A percentile compares a stretch with the other conserved stretches of the same genome.
Conservation (phyloP, 2,113 vertebrate genomes). For the Phycodurus eques region DNA sequence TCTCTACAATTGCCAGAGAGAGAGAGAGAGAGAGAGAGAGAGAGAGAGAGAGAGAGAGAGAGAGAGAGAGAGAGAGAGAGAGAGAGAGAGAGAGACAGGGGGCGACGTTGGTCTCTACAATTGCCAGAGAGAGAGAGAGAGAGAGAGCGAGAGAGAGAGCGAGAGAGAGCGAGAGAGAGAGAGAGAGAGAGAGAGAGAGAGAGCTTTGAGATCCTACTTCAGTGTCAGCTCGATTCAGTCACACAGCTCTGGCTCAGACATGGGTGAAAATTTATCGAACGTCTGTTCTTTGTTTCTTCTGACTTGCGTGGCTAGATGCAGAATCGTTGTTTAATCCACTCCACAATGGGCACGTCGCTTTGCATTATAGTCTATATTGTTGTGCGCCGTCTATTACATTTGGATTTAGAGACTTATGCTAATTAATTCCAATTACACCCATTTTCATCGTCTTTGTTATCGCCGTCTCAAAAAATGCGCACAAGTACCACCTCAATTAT, state of each 20-base stretch:
- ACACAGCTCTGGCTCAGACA: conserved; percentile 66
- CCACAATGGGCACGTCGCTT: conserved; percentile 63
- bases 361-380: conserved; percentile 53
- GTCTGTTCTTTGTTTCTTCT: conserved; percentile 63
- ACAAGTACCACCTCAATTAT: conserved; percentile 33
- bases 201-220: conserved; percentile 36
- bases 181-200: conserved; percentile 2
- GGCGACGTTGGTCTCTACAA: too few relatives aligned
- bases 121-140: background rate
- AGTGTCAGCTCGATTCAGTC: conserved; percentile 69
- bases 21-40: background rate
- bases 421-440: conserved; percentile 57
- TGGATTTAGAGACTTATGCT: conserved; percentile 52
- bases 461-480: conserved; percentile 34
- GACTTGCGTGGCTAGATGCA: conserved; percentile 60
- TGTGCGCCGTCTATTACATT: conserved; percentile 44
- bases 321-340: conserved; percentile 62
- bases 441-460: conserved; percentile 56
- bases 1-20: conserved; percentile 44
- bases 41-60: conserved; percentile 10
- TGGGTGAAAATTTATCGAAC: conserved; percentile 62
- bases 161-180: conserved; percentile 6
- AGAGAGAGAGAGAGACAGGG: conserved; percentile 1
- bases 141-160: background rate
- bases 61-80: conserved; percentile 5